Conservation (phyloP, 2,888 invertebrate species). For the Tinea semifulvella region DNA sequence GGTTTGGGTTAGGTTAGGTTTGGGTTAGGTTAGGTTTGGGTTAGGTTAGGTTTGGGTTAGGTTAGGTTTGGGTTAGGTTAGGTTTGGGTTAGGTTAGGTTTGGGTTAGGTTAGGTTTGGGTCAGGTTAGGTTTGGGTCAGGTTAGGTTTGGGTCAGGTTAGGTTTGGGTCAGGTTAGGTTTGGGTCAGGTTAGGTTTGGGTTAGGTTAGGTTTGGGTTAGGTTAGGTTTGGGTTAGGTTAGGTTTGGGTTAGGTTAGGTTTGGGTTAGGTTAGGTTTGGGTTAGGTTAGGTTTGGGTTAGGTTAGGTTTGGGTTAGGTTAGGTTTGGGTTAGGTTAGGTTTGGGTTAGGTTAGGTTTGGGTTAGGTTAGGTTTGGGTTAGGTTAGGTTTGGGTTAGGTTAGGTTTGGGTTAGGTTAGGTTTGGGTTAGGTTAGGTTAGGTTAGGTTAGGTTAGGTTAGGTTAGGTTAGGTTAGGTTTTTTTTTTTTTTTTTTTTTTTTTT, state of each 20-base stretch:
- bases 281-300: neutral
- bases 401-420: neutral
- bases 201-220: neutral
- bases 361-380: neutral
- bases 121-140: neutral
- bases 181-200: neutral
- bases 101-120: neutral
- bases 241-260: neutral
- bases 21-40: constrained; percentile 4
- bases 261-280: neutral
- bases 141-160: neutral
- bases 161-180: neutral
- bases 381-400: neutral
- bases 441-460: constrained; percentile 19
- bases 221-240: neutral
- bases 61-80: constrained; percentile 10
- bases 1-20: constrained; percentile 2
- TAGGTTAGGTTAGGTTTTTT: constrained; percentile 23
- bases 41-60: constrained; percentile 8
- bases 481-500: no score
- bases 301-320: neutral
- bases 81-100: neutral
- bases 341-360: neutral
- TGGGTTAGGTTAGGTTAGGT: constrained; percentile 11
- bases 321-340: neutral